These are phyloP conservation scores for Spea multiplicata DNA, from an alignment of 2,113 vertebrate species.

Conservation along the genomic window DNA sequence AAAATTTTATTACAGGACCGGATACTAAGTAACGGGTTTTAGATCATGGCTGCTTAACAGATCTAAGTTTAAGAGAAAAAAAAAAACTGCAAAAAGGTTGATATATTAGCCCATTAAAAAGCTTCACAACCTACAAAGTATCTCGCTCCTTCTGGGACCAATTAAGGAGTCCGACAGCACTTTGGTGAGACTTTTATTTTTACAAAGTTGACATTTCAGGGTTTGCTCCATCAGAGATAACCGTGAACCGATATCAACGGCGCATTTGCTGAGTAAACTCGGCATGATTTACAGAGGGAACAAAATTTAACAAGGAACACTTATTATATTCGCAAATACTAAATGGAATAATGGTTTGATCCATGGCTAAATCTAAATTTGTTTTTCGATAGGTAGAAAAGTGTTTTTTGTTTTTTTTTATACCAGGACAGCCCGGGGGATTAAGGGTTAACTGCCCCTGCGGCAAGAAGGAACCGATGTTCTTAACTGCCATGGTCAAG, in stretches of 20 bases:
- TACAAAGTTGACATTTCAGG: conserved; percentile 66
- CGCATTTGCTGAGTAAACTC: conserved; percentile 1
- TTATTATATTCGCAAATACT: not conserved
- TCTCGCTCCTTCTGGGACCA: conserved; percentile 29
- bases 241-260: conserved; percentile 7
- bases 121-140: conserved; percentile 23
- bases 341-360: not conserved
- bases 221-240: conserved; percentile 35
- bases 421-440: too few relatives aligned
- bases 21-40: not conserved
- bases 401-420: too few relatives aligned
- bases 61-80: not conserved
- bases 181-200: conserved; percentile 16
- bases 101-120: conserved; percentile 12
- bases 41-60: not conserved
- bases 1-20: not conserved
- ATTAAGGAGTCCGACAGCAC: conserved; percentile 3
- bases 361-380: not conserved
- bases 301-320: conserved; percentile 49
- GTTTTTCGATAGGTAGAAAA: too few relatives aligned
- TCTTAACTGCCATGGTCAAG: too few relatives aligned
- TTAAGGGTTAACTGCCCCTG: too few relatives aligned
- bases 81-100: not conserved
- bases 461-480: too few relatives aligned
- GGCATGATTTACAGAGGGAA: conserved; percentile 39